Percentiles rank a stretch among this genome's conserved stretches.
Conservation (phyloP, 1,140 invertebrate genomes). For the Dendrolimus punctatus region DNA sequence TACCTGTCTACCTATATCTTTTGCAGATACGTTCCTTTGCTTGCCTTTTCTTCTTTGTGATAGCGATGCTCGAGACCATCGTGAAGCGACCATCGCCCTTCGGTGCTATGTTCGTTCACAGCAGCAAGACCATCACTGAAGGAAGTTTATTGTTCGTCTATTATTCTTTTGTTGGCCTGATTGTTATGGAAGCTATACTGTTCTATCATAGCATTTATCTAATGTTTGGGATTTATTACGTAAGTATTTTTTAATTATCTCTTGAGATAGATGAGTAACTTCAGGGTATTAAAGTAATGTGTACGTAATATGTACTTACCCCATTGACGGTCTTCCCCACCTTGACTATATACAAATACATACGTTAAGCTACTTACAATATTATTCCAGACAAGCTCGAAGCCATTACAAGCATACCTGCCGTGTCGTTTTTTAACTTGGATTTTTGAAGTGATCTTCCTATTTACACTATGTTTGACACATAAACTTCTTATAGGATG, state of each 20-base stretch:
- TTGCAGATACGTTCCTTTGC: slow-evolving; percentile 24
- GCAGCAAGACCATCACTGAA: slow-evolving; percentile 1
- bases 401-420: slow-evolving; percentile 16
- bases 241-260: slow-evolving; percentile 13
- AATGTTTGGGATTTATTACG: slow-evolving; percentile 16
- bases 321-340: too few relatives aligned
- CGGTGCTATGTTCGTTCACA: slow-evolving; percentile 4
- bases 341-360: too few relatives aligned
- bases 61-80: slow-evolving; percentile 17
- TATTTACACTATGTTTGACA: slow-evolving; percentile 11
- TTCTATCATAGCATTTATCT: slow-evolving; percentile 16
- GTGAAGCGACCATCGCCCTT: slow-evolving; percentile 8
- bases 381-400: slow-evolving; percentile 14
- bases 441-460: slow-evolving; percentile 10
- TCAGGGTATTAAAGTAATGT: too few relatives aligned
- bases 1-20: not conserved
- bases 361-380: not conserved
- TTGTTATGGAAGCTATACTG: slow-evolving; percentile 17
- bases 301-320: too few relatives aligned
- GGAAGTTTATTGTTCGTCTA: slow-evolving; percentile 12
- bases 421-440: slow-evolving; percentile 18
- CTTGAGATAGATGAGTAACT: not conserved
- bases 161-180: slow-evolving; percentile 11
- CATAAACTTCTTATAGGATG: slow-evolving; percentile 24
- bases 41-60: slow-evolving; percentile 20